Conservation (phyloP, 2,888 invertebrate species). For the Dione vanillae region DNA sequence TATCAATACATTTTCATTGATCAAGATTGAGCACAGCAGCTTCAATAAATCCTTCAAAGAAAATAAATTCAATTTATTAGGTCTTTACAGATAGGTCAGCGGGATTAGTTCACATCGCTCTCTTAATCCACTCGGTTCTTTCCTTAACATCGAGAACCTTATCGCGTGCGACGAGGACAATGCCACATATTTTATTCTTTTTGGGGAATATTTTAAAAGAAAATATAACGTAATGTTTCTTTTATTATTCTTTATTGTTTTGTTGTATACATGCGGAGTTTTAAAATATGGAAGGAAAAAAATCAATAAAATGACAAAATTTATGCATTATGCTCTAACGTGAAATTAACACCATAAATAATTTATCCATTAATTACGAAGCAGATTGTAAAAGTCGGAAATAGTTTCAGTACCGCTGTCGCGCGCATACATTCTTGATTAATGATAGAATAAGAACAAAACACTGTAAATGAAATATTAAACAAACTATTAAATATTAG, state of each 20-base stretch:
- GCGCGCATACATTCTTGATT: conserved; percentile 23
- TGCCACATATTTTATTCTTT: conserved; percentile 1
- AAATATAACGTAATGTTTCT: background rate
- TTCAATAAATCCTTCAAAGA: conserved; percentile 20
- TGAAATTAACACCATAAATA: background rate
- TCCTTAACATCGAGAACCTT: conserved; percentile 9
- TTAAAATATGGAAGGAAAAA: background rate
- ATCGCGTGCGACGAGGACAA: conserved; percentile 8
- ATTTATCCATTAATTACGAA: background rate
- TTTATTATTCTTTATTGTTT: background rate
- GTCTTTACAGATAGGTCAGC: conserved; percentile 27
- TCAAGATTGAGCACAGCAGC: conserved; percentile 19
- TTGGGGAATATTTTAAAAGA: background rate
- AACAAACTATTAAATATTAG: background rate
- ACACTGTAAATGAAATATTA: background rate
- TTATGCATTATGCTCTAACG: background rate
- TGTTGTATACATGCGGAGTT: background rate
- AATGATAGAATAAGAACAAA: conserved; percentile 22
- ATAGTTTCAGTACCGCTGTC: conserved; percentile 23
- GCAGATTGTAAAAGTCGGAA: conserved; percentile 24
- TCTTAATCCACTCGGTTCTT: conserved; percentile 12
- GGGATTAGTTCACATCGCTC: conserved; percentile 27
- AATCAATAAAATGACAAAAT: background rate
- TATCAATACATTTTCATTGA: conserved; percentile 5
- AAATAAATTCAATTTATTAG: conserved; percentile 29